Evolutionary conservation across 2,888 invertebrate species (phyloP), one percentile per base, ranked within the genome.

Genomic region (Unio pictorum): DNA sequence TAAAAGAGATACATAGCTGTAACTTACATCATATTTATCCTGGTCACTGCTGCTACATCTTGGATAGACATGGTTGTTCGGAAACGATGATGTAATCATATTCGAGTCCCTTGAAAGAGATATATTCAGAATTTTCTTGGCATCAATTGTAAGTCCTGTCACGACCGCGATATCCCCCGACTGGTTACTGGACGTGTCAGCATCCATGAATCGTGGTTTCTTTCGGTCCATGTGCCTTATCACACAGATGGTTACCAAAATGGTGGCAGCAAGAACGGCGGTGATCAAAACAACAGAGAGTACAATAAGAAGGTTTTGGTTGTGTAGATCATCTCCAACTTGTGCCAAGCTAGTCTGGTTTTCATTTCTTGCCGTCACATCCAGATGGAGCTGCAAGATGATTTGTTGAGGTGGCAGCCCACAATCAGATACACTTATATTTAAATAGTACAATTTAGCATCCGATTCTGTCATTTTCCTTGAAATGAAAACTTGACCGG

Each of bases 201-300:
- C 69, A 17, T 72, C 70, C 62, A 74, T 71, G 56, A 68, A 74
- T 30, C 76, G 72, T 71, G 69, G 71, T 59, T 81, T 81, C 68
- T 74, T 73, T 68, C 70, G 74, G 69, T 87, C 86, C 74, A 83
- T 74, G 67, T 83, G 71, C 55, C 81, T 75, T 73, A 85, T 82
- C 55, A 86, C 77, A 69, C 84, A 82, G 67, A 86, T 84, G 59
- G 85, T 81, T 11, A 86, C 76, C 18, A 86, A 78, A 67, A 86
- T 84, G 20, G 84, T 81, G 23, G 82, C 81, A 63, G 83, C 82
- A 26, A 86, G 70, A 61, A 85, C 80, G 55, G 83, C 78, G 59
- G 84, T 84, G 66, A 84, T 79, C 74, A 84, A 80, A 66, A 85
- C 81, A 66, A 86, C 82, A 59, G 83, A 81, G 8, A 85, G 69